These are phyloP conservation scores for Drosophila navojoa DNA, from an alignment of 1,140 invertebrate genomes.

Conservation along the genomic window DNA sequence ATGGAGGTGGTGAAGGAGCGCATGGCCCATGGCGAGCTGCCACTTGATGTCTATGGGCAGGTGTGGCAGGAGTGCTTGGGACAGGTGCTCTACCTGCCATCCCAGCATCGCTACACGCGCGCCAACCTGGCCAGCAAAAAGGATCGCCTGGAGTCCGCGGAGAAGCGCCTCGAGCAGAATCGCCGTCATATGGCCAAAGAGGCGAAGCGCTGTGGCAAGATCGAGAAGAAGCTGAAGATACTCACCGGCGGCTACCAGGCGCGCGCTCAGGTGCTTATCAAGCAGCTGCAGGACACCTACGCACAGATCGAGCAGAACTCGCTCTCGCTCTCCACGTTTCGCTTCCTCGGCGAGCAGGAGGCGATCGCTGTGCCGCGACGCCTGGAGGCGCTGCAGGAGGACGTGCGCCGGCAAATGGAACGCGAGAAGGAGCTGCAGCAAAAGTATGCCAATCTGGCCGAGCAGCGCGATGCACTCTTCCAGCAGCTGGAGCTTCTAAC, in stretches of 20 bases:
- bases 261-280: slow-evolving; percentile 93
- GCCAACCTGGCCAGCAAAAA: slow-evolving; percentile 98
- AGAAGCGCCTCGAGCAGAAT: slow-evolving; percentile 96
- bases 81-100: slow-evolving; percentile 94
- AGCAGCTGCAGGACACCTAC: slow-evolving; percentile 94
- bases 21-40: slow-evolving; percentile 97
- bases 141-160: slow-evolving; percentile 96
- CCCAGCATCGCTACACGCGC: slow-evolving; percentile 95
- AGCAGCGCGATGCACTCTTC: slow-evolving; percentile 66
- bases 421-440: slow-evolving; percentile 94
- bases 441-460: slow-evolving; percentile 69
- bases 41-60: slow-evolving; percentile 94
- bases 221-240: slow-evolving; percentile 98
- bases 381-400: slow-evolving; percentile 94
- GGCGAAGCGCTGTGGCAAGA: slow-evolving; percentile 97
- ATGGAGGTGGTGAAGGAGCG: slow-evolving; percentile 95
- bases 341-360: slow-evolving; percentile 95
- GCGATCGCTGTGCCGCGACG: slow-evolving; percentile 94
- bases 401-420: slow-evolving; percentile 95
- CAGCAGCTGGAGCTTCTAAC: slow-evolving; percentile 54
- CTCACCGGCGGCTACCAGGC: slow-evolving; percentile 95
- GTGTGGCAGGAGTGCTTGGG: slow-evolving; percentile 99
- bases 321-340: slow-evolving; percentile 96
- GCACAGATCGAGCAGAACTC: slow-evolving; percentile 95
- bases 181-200: slow-evolving; percentile 96